phyloP scores from a whole-genome alignment of 2,113 vertebrate species.

The Campylomormyrus tamandua region DNA sequence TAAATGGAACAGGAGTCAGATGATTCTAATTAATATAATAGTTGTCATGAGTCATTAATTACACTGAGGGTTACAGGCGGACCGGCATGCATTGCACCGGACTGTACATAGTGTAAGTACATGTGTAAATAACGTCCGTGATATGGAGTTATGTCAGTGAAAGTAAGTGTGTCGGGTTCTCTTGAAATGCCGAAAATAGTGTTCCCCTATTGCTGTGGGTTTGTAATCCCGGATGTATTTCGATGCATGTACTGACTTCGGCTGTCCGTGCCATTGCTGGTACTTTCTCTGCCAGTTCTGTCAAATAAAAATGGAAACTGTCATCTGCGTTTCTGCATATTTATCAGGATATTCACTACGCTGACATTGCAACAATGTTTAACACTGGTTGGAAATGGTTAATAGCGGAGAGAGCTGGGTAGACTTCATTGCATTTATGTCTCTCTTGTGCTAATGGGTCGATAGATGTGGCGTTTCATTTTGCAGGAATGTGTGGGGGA shows the following conservation, averaged over 20 bases:
- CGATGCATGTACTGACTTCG: no score
- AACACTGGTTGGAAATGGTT: neutral
- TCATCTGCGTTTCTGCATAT: no score
- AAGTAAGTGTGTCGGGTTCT: neutral
- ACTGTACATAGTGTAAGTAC: neutral
- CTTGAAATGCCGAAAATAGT: neutral
- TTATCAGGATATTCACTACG: no score
- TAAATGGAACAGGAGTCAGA: neutral
- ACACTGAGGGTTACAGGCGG: neutral
- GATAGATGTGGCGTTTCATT: neutral
- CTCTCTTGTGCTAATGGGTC: neutral
- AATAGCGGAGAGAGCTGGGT: neutral
- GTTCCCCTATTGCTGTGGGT: neutral
- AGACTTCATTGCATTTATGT: neutral
- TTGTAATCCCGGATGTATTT: no score
- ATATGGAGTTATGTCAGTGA: neutral
- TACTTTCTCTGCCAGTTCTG: no score
- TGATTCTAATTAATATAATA: neutral
- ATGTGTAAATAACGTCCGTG: no score
- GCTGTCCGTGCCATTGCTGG: no score
- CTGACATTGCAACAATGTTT: no score
- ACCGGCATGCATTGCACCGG: neutral
- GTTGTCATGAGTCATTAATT: neutral
- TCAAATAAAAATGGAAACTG: no score
- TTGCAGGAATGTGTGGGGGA: neutral